A percentile compares a stretch with the other conserved stretches of the same genome.
Conservation (phyloP, 2,113 vertebrate genomes). For the Elephantulus edwardii region DNA sequence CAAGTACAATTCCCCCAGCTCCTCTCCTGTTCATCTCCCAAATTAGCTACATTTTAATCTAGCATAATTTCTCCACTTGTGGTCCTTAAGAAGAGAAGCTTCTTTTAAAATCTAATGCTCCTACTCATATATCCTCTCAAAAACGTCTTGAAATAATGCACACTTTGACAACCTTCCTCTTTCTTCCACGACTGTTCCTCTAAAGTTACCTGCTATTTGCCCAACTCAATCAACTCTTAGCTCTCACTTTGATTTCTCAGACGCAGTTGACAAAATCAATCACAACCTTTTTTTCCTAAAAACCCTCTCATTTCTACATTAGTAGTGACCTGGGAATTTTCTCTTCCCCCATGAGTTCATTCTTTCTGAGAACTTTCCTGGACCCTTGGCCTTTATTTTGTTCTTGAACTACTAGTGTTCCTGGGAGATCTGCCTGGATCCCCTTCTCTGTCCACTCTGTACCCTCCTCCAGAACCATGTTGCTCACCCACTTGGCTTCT, state of each 20-base stretch:
- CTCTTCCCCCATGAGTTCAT: background rate
- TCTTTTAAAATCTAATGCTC: background rate
- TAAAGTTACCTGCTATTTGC: background rate
- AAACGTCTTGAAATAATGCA: background rate
- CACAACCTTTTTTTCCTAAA: background rate
- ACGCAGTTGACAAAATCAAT: constrained; percentile 9
- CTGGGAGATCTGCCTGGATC: background rate
- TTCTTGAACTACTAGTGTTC: background rate
- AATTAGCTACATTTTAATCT: background rate
- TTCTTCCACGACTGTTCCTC: background rate
- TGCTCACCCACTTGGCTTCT: background rate
- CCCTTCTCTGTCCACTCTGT: background rate
- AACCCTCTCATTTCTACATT: constrained; percentile 1
- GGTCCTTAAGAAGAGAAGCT: background rate
- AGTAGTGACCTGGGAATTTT: background rate
- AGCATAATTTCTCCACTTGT: constrained; percentile 18
- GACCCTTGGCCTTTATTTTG: background rate
- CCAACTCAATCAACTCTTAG: background rate
- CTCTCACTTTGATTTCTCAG: background rate
- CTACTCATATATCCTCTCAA: background rate
- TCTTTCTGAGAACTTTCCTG: background rate
- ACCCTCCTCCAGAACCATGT: background rate
- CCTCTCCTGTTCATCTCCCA: background rate
- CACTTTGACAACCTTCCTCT: background rate
- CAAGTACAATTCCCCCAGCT: background rate